These are phyloP conservation scores for Apis dorsata DNA, from an alignment of 1,140 invertebrate genomes.

Conservation along the genomic window DNA sequence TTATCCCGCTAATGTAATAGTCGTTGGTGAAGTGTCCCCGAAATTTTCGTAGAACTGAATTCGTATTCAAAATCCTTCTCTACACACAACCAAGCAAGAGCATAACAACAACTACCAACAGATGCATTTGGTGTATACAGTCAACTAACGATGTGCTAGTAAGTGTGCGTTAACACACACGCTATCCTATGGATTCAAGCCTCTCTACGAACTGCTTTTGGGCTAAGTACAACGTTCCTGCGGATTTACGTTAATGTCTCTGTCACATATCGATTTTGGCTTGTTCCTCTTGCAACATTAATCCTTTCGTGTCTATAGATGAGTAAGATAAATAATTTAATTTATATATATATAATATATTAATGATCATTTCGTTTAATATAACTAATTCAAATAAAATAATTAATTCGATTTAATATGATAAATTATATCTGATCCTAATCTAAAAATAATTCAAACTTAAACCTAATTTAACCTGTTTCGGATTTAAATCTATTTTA, in stretches of 20 bases:
- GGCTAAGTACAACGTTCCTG: neutral
- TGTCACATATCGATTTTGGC: neutral
- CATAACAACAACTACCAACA: neutral
- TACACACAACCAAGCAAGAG: neutral
- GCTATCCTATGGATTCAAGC: neutral
- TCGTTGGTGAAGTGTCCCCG: neutral
- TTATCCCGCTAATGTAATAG: constrained; percentile 16
- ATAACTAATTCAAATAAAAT: too few species aligned
- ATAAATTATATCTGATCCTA: too few species aligned
- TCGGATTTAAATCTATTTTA: too few species aligned
- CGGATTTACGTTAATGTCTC: neutral
- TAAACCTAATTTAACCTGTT: too few species aligned
- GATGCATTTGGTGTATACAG: neutral
- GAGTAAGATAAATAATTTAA: too few species aligned
- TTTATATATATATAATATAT: too few species aligned
- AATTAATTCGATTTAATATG: too few species aligned
- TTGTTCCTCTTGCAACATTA: neutral
- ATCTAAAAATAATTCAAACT: too few species aligned
- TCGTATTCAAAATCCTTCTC: neutral
- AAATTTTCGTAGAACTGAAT: neutral
- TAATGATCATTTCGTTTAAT: too few species aligned
- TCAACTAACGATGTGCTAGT: neutral
- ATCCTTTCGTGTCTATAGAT: too few species aligned
- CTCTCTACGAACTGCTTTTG: neutral
- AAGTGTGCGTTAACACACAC: constrained; percentile 14